Base-by-base conservation (phyloP, 1,140 invertebrate genomes). In the Tachypleus tridentatus region DNA sequence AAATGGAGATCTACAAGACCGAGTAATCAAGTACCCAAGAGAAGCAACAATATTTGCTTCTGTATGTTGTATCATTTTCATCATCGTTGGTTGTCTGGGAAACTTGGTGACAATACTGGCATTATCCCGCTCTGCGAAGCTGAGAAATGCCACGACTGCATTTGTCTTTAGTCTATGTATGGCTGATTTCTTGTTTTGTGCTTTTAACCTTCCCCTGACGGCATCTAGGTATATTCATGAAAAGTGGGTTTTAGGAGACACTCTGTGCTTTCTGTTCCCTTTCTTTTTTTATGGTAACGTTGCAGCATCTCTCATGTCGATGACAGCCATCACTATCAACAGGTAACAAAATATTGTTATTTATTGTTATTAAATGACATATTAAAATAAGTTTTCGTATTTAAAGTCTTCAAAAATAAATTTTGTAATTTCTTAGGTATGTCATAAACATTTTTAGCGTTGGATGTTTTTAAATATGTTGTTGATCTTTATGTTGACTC, bases 241-340 rank as follows among this genome's bases (percentile, higher is more conserved):
- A 77, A 82, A 83, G 63, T 93, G 90, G 90, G 81, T 86, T 56
- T 79, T 91, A 7, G 88, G 89, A 2, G 83, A 85, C 3, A 80
- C 81, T 3, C 80, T 91, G 10, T 93, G 89, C 75, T 83, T 84
- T 74, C 80, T 92, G 72, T 93, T 92, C 76, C 89, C 89, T 0
- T 85, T 92, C 66, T 85, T 93, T 70, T 92, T 92, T 76, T 93
- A 93, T 75, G 89, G 88, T 64, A 93, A 93, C 74, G 88, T 92
- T 9, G 89, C 87, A 4, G 87, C 89, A n/a, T 91, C 88, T 1
- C 77, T 93, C 50, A 80, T 92, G 57, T 91, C 88, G 71, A 92
- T 93, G 87, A 88, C 91, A 51, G 88, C 87, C 64, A 92, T 93
- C 70, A 91, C 90, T 47, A 79, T 92, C 60, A 93, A 92, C 78